Base-by-base conservation (phyloP, 2,113 vertebrate species). In the Upupa epops region DNA sequence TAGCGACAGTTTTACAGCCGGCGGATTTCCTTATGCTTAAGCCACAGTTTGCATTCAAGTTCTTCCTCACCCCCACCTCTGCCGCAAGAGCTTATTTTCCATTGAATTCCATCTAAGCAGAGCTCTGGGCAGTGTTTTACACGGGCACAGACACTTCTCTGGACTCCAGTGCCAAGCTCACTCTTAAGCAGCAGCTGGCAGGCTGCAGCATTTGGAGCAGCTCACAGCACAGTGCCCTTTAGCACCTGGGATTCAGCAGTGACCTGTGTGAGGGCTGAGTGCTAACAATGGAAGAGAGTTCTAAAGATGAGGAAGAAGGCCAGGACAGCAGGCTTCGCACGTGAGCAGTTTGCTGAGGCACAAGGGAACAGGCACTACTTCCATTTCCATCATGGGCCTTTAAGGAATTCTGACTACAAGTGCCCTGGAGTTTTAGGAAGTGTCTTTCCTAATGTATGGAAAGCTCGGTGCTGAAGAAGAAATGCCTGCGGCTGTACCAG, bases 61-160 rank as follows among this genome's bases (percentile, higher is more conserved):
- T 70, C 73, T 66, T 66, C 54, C 49, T 84, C 56, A 65, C 29
- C 10, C 34, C 59, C 8, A 34, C 16, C 25, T 28, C 51, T 40
- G 40, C 63, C 83, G 76, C 31, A 56, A 1, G 2, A 70, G 42
- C 31, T 84, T 71, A 55, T 55, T 89, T 91, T 93, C 71, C 15
- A 17, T 84, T 89, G 89, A 73, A 93, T 11, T 81, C 71, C 80
- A n/a, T 37, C 59, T 46, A 59, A 88, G 52, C n/a, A 31, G 66
- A 81, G 61, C 63, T 86, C 20, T 81, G 60, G 65, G 79, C 81
- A 88, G 61, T 60, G 73, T 92, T 93, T 92, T 86, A 78, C 72
- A 48, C 28, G 49, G 80, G 32, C 71, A 84, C 85, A 78, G 80
- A 79, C 60, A 68, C 77, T 90, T 90, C 45, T 25, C 5, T 71